Base-by-base conservation (phyloP, 2,113 vertebrate genomes). In the Cettia cetti region DNA sequence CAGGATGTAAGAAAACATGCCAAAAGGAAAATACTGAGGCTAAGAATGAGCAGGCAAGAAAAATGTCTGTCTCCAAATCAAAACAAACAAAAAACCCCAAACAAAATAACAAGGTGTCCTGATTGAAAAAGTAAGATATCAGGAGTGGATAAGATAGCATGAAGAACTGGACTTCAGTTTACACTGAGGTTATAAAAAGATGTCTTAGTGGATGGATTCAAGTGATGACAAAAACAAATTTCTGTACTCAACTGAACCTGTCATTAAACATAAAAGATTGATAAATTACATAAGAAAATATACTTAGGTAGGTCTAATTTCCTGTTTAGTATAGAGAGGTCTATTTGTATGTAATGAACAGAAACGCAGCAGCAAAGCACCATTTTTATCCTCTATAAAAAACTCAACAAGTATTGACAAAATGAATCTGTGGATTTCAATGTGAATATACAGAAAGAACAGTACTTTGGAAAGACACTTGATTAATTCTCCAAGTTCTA, bases 1-100 rank as follows among this genome's bases (percentile, higher is more conserved):
- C 0, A 64, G 9, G 6, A 7, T 59, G 2, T n/a, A 68, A 65
- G 39, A 56, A 80, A 91, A 63, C 4, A 11, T 0, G 3, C 6
- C 10, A 37, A 35, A 76, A 77, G 6, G 8, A 53, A 86, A 71
- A 61, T 18, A 30, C 28, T 22, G 31, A 59, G 17, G 35, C 13
- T 20, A 70, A 52, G 56, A 70, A 82, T 28, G 22, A 63, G 14
- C 12, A 59, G 47, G 4, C 6, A 37, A 15, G n/a, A 86, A 76
- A 74, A 18, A 63, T 3, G 1, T 31, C 31, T 56, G 40, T 49
- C 24, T 82, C 11, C n/a, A 61, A 69, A 47, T 8, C 20, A n/a
- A 68, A 75, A 17, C 33, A 44, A 42, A 10, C 15, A 26, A 61
- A 50, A 47, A 47, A 19, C 45, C 37, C 45, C 37, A 52, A 42